Evolutionary conservation across 2,797 vertebrate species (phyloP).

Genomic region (Lepus oiostolus): DNA sequence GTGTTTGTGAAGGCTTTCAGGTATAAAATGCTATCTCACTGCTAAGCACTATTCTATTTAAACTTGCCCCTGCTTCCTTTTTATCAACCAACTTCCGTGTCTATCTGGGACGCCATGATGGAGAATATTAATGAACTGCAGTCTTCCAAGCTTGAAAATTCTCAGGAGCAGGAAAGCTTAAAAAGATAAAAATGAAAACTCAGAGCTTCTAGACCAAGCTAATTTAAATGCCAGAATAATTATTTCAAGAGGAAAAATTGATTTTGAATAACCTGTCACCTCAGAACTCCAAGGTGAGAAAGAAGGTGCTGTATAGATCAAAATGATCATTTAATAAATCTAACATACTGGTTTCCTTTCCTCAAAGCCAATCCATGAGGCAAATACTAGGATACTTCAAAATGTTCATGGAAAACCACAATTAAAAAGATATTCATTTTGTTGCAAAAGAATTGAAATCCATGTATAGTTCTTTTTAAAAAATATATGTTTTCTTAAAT

Average conservation of each 20-base stretch:
- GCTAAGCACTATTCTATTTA: conserved; percentile 48
- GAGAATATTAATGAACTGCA: conserved; percentile 62
- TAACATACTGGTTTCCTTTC: neutral
- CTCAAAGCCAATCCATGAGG: too few relatives aligned
- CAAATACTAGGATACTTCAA: too few relatives aligned
- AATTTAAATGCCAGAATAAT: conserved; percentile 65
- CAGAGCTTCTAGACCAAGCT: conserved; percentile 19
- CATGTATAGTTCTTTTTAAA: too few relatives aligned
- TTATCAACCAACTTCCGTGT: conserved; percentile 5
- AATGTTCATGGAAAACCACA: too few relatives aligned
- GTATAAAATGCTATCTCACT: conserved; percentile 26
- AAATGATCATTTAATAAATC: neutral
- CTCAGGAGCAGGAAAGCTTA: conserved; percentile 36
- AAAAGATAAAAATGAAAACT: conserved; percentile 62
- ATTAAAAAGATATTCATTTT: too few relatives aligned
- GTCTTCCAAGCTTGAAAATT: conserved; percentile 34
- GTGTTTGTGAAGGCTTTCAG: conserved; percentile 35
- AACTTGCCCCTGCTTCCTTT: conserved; percentile 44
- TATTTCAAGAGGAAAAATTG: conserved; percentile 21
- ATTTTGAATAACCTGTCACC: conserved; percentile 10
- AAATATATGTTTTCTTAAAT: too few relatives aligned
- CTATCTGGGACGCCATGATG: neutral
- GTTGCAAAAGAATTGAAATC: too few relatives aligned
- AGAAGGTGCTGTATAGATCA: conserved; percentile 1
- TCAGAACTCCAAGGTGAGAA: neutral